A percentile compares a stretch with the other conserved stretches of the same genome.
These are phyloP conservation scores for Drosophila carrolli DNA, from an alignment of 1,140 invertebrate species.

Conservation along the genomic window DNA sequence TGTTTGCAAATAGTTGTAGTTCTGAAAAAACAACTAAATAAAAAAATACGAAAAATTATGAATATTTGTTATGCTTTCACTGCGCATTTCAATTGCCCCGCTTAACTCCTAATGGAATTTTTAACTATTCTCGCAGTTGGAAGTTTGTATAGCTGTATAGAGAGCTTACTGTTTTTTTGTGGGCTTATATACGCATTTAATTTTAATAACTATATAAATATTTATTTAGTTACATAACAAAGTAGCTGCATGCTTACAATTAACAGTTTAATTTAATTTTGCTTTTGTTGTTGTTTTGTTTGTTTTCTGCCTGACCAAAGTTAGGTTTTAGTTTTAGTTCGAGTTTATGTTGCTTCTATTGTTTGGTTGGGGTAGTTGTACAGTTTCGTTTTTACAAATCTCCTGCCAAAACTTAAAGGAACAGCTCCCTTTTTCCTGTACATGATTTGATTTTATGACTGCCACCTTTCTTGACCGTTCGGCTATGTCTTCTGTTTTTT, in stretches of 20 bases:
- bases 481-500: slow-evolving; percentile 1
- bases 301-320: slow-evolving; percentile 28
- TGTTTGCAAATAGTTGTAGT: slow-evolving; percentile 59
- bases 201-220: slow-evolving; percentile 73
- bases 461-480: not conserved
- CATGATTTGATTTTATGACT: slow-evolving; percentile 31
- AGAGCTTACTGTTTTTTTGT: slow-evolving; percentile 17
- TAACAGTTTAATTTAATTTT: slow-evolving; percentile 64
- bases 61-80: slow-evolving; percentile 28
- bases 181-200: slow-evolving; percentile 45
- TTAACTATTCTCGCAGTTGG: slow-evolving; percentile 47
- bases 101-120: slow-evolving; percentile 72
- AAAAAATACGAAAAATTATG: slow-evolving; percentile 26
- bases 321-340: slow-evolving; percentile 29
- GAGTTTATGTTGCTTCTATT: slow-evolving; percentile 23
- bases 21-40: slow-evolving; percentile 20
- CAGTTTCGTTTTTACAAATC: slow-evolving; percentile 19
- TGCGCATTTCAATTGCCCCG: slow-evolving; percentile 44
- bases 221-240: slow-evolving; percentile 79
- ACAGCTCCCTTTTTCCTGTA: slow-evolving; percentile 27
- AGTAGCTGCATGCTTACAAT: slow-evolving; percentile 70
- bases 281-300: slow-evolving; percentile 10
- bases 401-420: slow-evolving; percentile 11
- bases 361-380: slow-evolving; percentile 20
- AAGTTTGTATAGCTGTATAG: slow-evolving; percentile 35